Conservation (phyloP, 2,888 invertebrate genomes). For the Macrosiphum euphorbiae region DNA sequence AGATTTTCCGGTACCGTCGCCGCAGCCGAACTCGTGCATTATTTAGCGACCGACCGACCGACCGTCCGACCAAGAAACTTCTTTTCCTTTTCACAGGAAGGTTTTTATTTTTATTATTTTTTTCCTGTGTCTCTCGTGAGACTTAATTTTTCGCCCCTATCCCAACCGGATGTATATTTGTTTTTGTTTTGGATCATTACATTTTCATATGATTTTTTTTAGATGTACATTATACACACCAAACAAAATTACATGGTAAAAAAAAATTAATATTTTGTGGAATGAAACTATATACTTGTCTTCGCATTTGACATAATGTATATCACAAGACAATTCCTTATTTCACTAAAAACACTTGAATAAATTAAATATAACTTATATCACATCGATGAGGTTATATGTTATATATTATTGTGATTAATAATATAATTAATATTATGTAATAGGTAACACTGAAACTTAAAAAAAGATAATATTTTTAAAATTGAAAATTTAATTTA, state of each 20-base stretch:
- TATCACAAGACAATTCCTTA: not conserved
- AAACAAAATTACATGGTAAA: constrained; percentile 5
- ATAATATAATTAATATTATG: not conserved
- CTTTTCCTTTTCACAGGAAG: constrained; percentile 60
- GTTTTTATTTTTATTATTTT: constrained; percentile 62
- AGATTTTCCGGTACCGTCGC: constrained; percentile 65
- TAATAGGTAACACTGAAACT: not conserved
- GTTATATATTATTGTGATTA: not conserved
- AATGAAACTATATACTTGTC: not conserved
- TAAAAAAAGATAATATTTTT: not conserved
- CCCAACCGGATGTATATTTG: constrained; percentile 54
- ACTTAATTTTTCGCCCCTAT: constrained; percentile 51
- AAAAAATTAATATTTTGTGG: not conserved
- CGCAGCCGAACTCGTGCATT: constrained; percentile 62
- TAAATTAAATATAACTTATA: not conserved
- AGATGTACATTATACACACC: constrained; percentile 3
- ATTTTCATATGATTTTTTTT: constrained; percentile 38
- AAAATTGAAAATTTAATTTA: not conserved
- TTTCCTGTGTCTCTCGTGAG: constrained; percentile 50
- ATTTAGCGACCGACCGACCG: constrained; percentile 62
- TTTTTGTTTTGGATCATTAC: constrained; percentile 51
- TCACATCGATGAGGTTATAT: not conserved
- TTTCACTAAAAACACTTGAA: not conserved
- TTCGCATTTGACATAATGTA: not conserved
- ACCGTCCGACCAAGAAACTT: constrained; percentile 62